A percentile compares a stretch with the other conserved stretches of the same genome.
Conservation (phyloP, 2,797 vertebrate genomes). For the Masticophis lateralis region DNA sequence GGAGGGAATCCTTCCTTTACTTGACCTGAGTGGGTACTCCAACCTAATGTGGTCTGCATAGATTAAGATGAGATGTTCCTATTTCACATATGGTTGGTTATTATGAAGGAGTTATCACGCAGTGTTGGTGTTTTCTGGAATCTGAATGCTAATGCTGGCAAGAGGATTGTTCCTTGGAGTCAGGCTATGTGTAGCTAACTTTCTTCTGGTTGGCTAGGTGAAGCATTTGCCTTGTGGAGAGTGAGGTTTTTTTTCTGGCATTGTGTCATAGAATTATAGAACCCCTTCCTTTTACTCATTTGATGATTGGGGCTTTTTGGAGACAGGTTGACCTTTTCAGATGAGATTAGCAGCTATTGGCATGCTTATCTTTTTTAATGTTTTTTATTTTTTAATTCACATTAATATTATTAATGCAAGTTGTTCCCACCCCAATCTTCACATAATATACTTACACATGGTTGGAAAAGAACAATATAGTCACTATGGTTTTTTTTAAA, state of each 20-base stretch:
- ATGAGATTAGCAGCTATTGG: neutral
- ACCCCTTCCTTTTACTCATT: neutral
- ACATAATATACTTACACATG: conserved; percentile 65
- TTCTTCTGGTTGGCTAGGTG: neutral
- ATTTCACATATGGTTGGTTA: neutral
- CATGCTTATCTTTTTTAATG: neutral
- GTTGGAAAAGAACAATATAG: conserved; percentile 70
- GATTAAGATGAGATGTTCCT: neutral
- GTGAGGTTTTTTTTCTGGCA: neutral
- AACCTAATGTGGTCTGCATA: neutral
- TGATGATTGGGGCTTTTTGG: neutral
- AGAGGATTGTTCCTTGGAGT: neutral
- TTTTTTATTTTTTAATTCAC: conserved; percentile 53
- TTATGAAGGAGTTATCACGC: neutral
- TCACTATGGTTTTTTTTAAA: conserved; percentile 40
- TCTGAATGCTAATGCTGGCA: neutral
- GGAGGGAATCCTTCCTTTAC: neutral
- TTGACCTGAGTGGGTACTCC: neutral
- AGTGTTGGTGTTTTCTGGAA: neutral
- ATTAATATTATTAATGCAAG: conserved; percentile 55
- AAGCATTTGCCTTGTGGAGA: neutral
- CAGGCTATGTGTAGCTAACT: neutral
- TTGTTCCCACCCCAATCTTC: conserved; percentile 56
- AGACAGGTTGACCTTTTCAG: neutral
- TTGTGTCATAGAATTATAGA: neutral